Percentiles rank a stretch among this genome's conserved stretches.
Evolutionary conservation across 2,888 invertebrate genomes (phyloP).

Genomic region (Netelia virgata): DNA sequence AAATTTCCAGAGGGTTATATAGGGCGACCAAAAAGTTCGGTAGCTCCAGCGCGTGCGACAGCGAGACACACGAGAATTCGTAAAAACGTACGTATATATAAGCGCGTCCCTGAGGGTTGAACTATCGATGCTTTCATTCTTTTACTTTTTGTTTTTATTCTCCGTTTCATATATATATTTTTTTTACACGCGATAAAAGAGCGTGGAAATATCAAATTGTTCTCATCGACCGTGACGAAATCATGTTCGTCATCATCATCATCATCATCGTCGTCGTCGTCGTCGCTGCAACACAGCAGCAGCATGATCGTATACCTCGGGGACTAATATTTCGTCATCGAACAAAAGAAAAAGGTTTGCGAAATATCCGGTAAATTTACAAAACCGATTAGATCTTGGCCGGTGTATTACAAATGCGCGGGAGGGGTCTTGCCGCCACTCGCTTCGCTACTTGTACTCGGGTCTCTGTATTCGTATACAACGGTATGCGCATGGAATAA

Average conservation of each 20-base stretch:
- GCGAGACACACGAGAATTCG: too few species aligned
- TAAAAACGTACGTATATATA: too few species aligned
- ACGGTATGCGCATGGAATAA: neutral
- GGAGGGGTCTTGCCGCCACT: slow-evolving; percentile 18
- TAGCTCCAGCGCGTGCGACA: neutral
- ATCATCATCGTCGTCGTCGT: slow-evolving; percentile 53
- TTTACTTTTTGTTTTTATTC: neutral
- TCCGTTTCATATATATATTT: neutral
- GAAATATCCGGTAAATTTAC: slow-evolving; percentile 73
- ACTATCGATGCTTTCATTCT: neutral
- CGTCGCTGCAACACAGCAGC: slow-evolving; percentile 17
- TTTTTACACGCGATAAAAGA: slow-evolving; percentile 52
- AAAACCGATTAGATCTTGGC: slow-evolving; percentile 67
- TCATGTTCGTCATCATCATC: slow-evolving; percentile 58
- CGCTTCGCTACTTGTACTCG: neutral
- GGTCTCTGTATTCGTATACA: neutral
- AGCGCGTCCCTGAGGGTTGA: too few species aligned
- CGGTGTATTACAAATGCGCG: slow-evolving; percentile 57
- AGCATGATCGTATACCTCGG: slow-evolving; percentile 39
- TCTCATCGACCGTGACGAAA: slow-evolving; percentile 72
- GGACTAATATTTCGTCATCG: slow-evolving; percentile 68
- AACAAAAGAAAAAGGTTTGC: slow-evolving; percentile 70
- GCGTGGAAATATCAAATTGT: slow-evolving; percentile 71
- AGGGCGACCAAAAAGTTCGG: neutral
- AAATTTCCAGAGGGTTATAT: slow-evolving; percentile 15